Evolutionary conservation across 2,113 vertebrate genomes (phyloP).

Genomic region (Isichthys henryi): DNA sequence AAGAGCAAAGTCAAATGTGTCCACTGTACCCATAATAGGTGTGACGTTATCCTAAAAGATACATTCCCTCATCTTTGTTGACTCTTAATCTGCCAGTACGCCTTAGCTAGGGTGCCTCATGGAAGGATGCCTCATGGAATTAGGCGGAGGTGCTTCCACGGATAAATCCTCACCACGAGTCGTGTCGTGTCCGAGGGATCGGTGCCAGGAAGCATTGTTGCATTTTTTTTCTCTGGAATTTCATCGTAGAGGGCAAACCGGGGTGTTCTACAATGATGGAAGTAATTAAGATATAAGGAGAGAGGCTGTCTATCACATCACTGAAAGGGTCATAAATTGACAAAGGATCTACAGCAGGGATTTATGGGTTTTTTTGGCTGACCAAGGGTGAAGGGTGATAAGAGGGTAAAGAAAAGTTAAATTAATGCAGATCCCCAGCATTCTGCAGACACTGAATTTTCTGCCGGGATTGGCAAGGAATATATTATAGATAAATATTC

Average conservation of each 20-base stretch:
- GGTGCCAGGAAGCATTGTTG: not conserved
- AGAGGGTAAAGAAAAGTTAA: slow-evolving; percentile 12
- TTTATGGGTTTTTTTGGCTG: slow-evolving; percentile 23
- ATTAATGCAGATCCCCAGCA: slow-evolving; percentile 22
- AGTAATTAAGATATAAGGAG: slow-evolving; percentile 20
- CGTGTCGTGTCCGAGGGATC: not conserved
- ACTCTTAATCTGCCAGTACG: not conserved
- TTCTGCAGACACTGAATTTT: slow-evolving; percentile 20
- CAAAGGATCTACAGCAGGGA: slow-evolving; percentile 11
- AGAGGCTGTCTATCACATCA: slow-evolving; percentile 25
- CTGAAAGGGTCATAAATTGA: slow-evolving; percentile 22
- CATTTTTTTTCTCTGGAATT: not conserved
- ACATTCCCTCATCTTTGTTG: not conserved
- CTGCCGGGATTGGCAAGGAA: slow-evolving; percentile 18
- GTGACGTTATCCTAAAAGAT: not conserved
- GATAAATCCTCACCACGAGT: not conserved
- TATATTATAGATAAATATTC: slow-evolving; percentile 26
- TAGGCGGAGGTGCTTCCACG: not conserved
- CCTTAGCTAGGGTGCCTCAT: not conserved
- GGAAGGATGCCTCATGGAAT: not conserved
- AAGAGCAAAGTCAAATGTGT: not conserved
- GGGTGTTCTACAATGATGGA: slow-evolving; percentile 22
- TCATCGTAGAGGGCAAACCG: slow-evolving; percentile 8
- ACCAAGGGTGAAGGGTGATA: slow-evolving; percentile 30
- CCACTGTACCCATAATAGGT: not conserved